Conservation (phyloP, 2,888 invertebrate species). For the Bursaphelenchus okinawaensis region DNA sequence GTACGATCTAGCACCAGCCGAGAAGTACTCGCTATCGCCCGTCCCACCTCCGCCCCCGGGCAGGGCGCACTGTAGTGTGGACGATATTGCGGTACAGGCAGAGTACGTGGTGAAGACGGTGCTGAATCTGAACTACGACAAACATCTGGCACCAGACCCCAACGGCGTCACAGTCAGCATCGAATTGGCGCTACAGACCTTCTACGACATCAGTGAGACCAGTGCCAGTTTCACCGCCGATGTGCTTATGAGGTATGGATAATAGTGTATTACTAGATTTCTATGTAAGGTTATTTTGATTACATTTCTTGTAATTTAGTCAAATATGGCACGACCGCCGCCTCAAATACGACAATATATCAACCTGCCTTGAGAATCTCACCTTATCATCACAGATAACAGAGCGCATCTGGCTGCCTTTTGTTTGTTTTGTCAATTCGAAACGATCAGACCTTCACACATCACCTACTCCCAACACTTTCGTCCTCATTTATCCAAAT, state of each 20-base stretch:
- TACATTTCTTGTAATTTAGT: slow-evolving; percentile 26
- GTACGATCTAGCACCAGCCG: background rate
- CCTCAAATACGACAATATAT: slow-evolving; percentile 41
- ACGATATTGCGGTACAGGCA: background rate
- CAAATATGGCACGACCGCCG: slow-evolving; percentile 55
- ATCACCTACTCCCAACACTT: slow-evolving; percentile 54
- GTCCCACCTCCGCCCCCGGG: background rate
- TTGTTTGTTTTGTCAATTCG: slow-evolving; percentile 53
- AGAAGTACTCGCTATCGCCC: background rate
- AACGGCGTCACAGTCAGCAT: slow-evolving; percentile 31
- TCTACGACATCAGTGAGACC: slow-evolving; percentile 34
- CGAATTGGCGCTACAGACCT: slow-evolving; percentile 33
- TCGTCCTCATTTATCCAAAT: slow-evolving; percentile 55
- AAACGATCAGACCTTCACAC: slow-evolving; percentile 54
- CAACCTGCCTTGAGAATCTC: slow-evolving; percentile 45
- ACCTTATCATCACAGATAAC: slow-evolving; percentile 51
- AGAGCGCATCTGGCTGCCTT: slow-evolving; percentile 49
- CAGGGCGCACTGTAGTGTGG: background rate
- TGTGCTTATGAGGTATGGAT: slow-evolving; percentile 44
- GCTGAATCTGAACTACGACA: slow-evolving; percentile 20
- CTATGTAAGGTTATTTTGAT: background rate
- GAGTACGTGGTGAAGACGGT: slow-evolving; percentile 11
- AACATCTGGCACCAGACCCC: slow-evolving; percentile 29
- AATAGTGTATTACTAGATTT: too few relatives aligned
- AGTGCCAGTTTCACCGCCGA: slow-evolving; percentile 53